phyloP scores from a whole-genome alignment of 2,797 vertebrate species.

The Prionace glauca region DNA sequence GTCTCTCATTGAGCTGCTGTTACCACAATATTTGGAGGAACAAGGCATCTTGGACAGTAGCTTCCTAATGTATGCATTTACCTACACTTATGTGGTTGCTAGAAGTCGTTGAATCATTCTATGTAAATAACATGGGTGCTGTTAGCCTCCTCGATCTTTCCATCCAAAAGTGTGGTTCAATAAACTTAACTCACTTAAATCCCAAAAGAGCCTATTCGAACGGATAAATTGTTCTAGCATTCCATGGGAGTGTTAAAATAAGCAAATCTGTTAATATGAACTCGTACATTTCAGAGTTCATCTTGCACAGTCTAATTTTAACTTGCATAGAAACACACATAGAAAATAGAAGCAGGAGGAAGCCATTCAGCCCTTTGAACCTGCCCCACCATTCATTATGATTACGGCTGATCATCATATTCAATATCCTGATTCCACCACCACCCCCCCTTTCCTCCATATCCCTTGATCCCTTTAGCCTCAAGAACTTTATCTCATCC shows the following conservation, averaged over 20 bases:
- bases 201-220: background rate
- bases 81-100: too few species aligned
- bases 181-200: background rate
- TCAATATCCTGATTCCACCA: too few species aligned
- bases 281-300: background rate
- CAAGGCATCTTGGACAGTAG: too few species aligned
- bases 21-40: background rate
- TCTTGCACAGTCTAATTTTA: background rate
- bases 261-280: background rate
- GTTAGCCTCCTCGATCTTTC: background rate
- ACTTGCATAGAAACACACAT: background rate
- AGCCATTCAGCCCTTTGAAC: too few species aligned
- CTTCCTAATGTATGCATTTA: too few species aligned
- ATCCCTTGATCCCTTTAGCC: too few species aligned
- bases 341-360: too few species aligned
- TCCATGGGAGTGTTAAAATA: background rate
- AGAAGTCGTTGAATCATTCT: too few species aligned
- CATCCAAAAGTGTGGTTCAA: background rate
- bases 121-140: background rate
- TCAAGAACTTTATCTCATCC: too few species aligned
- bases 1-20: background rate
- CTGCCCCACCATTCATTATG: too few species aligned
- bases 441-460: too few species aligned
- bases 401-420: too few species aligned
- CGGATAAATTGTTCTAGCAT: background rate